phyloP scores from a whole-genome alignment of 1,140 invertebrate species.

The Eubasilissa regina region DNA sequence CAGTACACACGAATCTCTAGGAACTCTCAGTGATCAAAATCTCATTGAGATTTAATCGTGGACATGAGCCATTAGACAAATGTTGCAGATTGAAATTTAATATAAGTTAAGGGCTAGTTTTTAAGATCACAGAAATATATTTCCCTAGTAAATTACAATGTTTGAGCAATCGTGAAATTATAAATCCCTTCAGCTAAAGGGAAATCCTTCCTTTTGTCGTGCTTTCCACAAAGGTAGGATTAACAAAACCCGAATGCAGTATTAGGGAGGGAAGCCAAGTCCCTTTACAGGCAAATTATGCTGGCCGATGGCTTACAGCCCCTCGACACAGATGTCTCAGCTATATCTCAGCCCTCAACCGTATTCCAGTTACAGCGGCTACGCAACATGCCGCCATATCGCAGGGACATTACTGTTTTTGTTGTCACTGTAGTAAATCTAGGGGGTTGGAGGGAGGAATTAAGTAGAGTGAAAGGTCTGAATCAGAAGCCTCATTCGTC shows the following conservation, averaged over 20 bases:
- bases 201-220: constrained; percentile 19
- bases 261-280: constrained; percentile 19
- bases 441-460: background rate
- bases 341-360: background rate
- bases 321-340: background rate
- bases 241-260: constrained; percentile 32
- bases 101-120: too few species aligned
- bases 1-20: too few species aligned
- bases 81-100: too few species aligned
- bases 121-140: background rate
- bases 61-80: too few species aligned
- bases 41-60: too few species aligned
- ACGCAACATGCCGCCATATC: constrained; percentile 7
- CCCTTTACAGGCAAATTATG: constrained; percentile 30
- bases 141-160: background rate
- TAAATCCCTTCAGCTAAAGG: background rate
- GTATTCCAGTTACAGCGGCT: background rate
- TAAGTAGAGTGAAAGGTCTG: constrained; percentile 2
- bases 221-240: constrained; percentile 23
- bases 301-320: constrained; percentile 12
- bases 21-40: too few species aligned
- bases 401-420: constrained; percentile 11
- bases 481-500: background rate
- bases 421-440: background rate
- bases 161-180: constrained; percentile 26